A percentile compares a stretch with the other conserved stretches of the same genome.
These are phyloP conservation scores for Drosophila colorata DNA, from an alignment of 2,888 invertebrate genomes.

Conservation along the genomic window DNA sequence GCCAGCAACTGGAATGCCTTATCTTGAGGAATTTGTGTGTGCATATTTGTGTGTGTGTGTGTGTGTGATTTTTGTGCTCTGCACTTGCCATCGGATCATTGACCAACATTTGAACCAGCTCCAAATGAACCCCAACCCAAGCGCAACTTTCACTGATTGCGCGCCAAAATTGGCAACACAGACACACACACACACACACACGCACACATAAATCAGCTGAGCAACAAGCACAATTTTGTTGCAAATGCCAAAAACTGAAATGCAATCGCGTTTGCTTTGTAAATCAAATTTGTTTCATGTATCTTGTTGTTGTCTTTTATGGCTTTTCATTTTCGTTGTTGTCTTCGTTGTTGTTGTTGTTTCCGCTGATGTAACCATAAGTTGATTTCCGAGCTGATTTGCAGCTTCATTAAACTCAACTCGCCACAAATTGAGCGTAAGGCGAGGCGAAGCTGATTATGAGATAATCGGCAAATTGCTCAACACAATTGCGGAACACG, in stretches of 20 bases:
- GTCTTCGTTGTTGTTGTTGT: slow-evolving; percentile 22
- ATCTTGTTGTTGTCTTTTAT: slow-evolving; percentile 32
- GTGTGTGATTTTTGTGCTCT: neutral
- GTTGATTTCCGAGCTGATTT: slow-evolving; percentile 63
- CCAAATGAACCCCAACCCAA: slow-evolving; percentile 8
- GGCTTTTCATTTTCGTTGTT: slow-evolving; percentile 31
- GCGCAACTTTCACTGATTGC: slow-evolving; percentile 68
- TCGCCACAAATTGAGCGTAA: slow-evolving; percentile 52
- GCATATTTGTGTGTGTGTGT: no score
- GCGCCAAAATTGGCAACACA: slow-evolving; percentile 64
- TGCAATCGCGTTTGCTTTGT: slow-evolving; percentile 48
- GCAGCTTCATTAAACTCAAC: slow-evolving; percentile 67
- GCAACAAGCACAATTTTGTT: slow-evolving; percentile 6
- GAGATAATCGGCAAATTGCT: slow-evolving; percentile 72
- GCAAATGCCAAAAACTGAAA: slow-evolving; percentile 46
- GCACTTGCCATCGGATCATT: slow-evolving; percentile 37
- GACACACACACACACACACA: neutral
- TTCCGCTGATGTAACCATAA: slow-evolving; percentile 61
- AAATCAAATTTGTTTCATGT: slow-evolving; percentile 59
- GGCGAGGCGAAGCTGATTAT: slow-evolving; percentile 68
- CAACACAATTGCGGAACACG: slow-evolving; percentile 56
- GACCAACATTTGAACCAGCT: slow-evolving; percentile 49
- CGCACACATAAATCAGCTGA: neutral
- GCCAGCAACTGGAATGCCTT: slow-evolving; percentile 5
- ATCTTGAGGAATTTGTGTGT: slow-evolving; percentile 1